phyloP scores from a whole-genome alignment of 2,113 vertebrate genomes.

The Ailurus styani region DNA sequence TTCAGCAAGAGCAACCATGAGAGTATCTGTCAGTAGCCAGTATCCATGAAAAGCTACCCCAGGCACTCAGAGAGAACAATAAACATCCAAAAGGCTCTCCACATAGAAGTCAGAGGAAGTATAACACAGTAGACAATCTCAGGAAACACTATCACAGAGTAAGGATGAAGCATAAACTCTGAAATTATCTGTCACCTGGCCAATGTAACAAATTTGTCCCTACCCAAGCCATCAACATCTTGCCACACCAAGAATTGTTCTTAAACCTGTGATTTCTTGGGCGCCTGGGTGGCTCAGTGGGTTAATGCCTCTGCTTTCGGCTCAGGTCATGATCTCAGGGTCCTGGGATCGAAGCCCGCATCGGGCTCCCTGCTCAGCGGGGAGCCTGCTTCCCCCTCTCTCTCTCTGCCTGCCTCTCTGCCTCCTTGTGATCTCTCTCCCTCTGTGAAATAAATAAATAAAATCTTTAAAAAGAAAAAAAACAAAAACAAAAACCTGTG shows the following conservation, averaged over 20 bases:
- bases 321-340: too few species aligned
- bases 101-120: background rate
- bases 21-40: background rate
- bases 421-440: too few species aligned
- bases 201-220: background rate
- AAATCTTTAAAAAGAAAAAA: too few species aligned
- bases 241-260: background rate
- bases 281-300: too few species aligned
- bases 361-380: too few species aligned
- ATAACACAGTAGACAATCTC: background rate
- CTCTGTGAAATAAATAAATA: too few species aligned
- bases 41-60: background rate
- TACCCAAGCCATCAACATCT: background rate
- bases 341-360: too few species aligned
- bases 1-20: background rate
- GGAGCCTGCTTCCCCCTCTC: too few species aligned
- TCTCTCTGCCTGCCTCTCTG: too few species aligned
- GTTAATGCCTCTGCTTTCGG: too few species aligned
- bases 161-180: background rate
- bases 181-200: background rate
- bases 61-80: background rate
- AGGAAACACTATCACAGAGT: background rate
- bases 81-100: background rate
- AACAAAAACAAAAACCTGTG: too few species aligned
- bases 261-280: too few species aligned